Evolutionary conservation across 2,797 vertebrate species (phyloP).

Genomic region (Momotus momota): DNA sequence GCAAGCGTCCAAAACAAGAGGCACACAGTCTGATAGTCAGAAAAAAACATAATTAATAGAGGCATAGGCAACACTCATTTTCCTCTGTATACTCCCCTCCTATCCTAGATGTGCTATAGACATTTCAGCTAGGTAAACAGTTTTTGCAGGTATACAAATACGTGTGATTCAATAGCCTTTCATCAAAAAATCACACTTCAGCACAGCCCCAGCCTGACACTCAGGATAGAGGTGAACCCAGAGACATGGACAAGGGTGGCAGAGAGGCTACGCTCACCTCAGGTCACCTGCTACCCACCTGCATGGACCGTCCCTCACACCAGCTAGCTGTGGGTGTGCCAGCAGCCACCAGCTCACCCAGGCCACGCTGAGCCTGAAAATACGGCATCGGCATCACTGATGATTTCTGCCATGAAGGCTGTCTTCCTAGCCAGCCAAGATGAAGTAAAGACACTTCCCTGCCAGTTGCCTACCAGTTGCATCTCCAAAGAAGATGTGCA

Average conservation of each 20-base stretch:
- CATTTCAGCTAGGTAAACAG: background rate
- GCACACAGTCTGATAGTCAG: background rate
- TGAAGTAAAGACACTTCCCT: background rate
- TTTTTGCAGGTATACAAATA: background rate
- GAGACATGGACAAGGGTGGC: accelerated
- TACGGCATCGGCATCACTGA: background rate
- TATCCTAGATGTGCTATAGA: background rate
- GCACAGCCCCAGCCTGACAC: background rate
- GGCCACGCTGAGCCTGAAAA: background rate
- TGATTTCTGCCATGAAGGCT: background rate
- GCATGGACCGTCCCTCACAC: background rate
- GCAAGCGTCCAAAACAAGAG: accelerated
- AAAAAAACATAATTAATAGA: background rate
- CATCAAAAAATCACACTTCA: accelerated
- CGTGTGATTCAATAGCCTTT: background rate
- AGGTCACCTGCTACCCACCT: background rate
- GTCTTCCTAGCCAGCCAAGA: background rate
- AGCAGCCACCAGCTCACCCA: accelerated
- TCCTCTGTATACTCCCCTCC: background rate
- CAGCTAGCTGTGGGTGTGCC: accelerated
- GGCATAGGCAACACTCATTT: accelerated
- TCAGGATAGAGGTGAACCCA: accelerated
- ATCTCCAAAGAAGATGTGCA: background rate
- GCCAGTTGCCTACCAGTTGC: no score
- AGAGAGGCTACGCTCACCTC: accelerated